Evolutionary conservation across 2,113 vertebrate genomes (phyloP).

Genomic region (Ochotona princeps): DNA sequence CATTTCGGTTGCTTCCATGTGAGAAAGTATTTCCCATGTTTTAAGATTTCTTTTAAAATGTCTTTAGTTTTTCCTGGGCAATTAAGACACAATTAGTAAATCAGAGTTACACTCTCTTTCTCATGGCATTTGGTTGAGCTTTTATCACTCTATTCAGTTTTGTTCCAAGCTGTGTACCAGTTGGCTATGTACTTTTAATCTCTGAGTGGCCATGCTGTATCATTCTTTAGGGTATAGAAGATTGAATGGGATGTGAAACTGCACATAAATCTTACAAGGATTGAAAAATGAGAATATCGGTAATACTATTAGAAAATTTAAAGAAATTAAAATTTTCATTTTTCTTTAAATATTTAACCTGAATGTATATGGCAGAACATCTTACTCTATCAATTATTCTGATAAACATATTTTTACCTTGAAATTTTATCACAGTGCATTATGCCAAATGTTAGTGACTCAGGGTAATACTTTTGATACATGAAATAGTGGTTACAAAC

Average conservation of each 20-base stretch:
- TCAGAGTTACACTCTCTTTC: conserved; percentile 2
- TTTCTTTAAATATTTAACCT: conserved; percentile 58
- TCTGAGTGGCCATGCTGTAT: conserved; percentile 44
- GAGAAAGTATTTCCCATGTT: conserved; percentile 9
- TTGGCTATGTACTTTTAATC: conserved; percentile 60
- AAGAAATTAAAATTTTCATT: conserved; percentile 46
- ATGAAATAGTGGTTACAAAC: background rate
- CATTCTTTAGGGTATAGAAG: conserved; percentile 51
- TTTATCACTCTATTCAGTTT: conserved; percentile 62
- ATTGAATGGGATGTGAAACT: conserved; percentile 24
- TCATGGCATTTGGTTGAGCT: conserved; percentile 45
- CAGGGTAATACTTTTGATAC: conserved; percentile 40
- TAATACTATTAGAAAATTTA: conserved; percentile 3
- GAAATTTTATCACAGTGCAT: conserved; percentile 26
- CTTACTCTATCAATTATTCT: background rate
- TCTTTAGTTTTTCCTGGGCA: conserved; percentile 28
- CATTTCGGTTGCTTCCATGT: background rate
- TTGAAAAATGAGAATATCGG: conserved; percentile 35
- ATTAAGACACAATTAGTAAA: conserved; percentile 59
- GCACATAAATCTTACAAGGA: conserved; percentile 14
- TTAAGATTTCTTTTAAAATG: conserved; percentile 53
- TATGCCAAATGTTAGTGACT: background rate
- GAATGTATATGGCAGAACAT: background rate
- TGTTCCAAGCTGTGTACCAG: conserved; percentile 48
- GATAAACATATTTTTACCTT: conserved; percentile 6